Percentiles rank a stretch among this genome's conserved stretches.
Evolutionary conservation across 2,888 invertebrate species (phyloP).

Genomic region (Nomada flava): DNA sequence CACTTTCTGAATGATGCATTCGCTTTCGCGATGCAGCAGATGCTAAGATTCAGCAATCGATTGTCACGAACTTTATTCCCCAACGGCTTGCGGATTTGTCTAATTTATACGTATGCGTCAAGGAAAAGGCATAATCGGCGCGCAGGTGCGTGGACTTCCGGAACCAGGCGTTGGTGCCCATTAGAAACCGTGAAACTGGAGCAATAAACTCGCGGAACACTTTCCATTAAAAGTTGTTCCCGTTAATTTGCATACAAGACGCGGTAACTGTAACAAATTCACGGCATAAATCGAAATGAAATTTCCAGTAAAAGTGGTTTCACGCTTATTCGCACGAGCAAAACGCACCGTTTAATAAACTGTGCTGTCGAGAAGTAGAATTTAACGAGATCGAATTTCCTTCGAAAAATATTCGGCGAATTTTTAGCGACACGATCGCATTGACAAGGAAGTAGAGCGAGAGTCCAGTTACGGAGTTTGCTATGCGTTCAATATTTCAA

Average conservation of each 20-base stretch:
- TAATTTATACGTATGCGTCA: background rate
- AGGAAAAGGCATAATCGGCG: conserved; percentile 5
- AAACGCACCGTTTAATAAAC: background rate
- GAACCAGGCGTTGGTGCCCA: background rate
- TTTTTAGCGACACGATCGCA: background rate
- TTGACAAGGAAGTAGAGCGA: background rate
- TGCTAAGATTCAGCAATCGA: background rate
- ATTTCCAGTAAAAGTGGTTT: conserved; percentile 39
- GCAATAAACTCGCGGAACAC: conserved; percentile 47
- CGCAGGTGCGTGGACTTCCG: background rate
- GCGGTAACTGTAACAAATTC: background rate
- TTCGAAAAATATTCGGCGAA: background rate
- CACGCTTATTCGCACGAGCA: conserved; percentile 2
- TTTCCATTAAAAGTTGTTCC: conserved; percentile 50
- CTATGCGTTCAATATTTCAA: background rate
- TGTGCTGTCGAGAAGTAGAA: background rate
- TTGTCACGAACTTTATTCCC: background rate
- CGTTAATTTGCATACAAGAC: conserved; percentile 34
- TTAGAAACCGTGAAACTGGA: conserved; percentile 37
- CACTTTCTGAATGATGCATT: background rate
- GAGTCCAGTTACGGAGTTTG: background rate
- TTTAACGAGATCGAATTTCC: background rate
- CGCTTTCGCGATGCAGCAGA: conserved; percentile 6
- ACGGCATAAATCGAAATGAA: conserved; percentile 3
- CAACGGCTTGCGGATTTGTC: background rate